Base-by-base conservation (phyloP, 2,113 vertebrate genomes). In the Okapia johnstoni region DNA sequence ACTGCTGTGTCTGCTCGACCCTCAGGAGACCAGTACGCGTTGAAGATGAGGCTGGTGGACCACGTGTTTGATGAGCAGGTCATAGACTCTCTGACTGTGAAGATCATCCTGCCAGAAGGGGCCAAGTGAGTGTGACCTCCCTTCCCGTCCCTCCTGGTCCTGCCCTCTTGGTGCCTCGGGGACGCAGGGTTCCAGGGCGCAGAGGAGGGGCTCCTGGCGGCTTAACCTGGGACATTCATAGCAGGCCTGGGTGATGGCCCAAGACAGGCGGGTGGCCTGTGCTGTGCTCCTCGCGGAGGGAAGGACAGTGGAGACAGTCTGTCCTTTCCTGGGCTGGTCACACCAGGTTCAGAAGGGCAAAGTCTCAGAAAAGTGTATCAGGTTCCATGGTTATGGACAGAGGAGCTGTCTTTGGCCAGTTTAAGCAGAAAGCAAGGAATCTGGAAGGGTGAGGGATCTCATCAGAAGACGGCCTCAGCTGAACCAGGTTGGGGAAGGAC, bases 1-100 rank as follows among this genome's bases (percentile, higher is more conserved):
- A n/a, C 16, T 8, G 23, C 25, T 55, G 5, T 96, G 14, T 94
- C 55, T 96, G 58, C 96, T 81, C 97, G 23, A 40, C 83, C 79
- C 91, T 73, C 84, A 99, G 99, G 99, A 96, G 99, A 99, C 98
- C 99, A 99, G 94, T 99, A 99, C 76, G 99, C 99, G 16, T 97
- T 99, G 98, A 99, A 99, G 98, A 99, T 99, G 99, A 99, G 99
- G 89, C 99, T 99, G 85, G 99, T 99, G 17, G 99, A 99, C 98
- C 99, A 99, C 0, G 99, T 99, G 4, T 99, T 99, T 97, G 99
- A 99, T 77, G 99, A 99, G 93, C 99, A 99, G 98, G 99, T 99
- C 79, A 99, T 99, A 1, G 99, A 99, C 95, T 99, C 98, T 23
- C 98, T 99, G 93, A 99, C 99, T 1, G 99, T 99, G 96, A 99